Percentiles rank a stretch among this genome's conserved stretches.
Conservation (phyloP, 1,140 invertebrate genomes). For the Gonioctena quinquepunctata region DNA sequence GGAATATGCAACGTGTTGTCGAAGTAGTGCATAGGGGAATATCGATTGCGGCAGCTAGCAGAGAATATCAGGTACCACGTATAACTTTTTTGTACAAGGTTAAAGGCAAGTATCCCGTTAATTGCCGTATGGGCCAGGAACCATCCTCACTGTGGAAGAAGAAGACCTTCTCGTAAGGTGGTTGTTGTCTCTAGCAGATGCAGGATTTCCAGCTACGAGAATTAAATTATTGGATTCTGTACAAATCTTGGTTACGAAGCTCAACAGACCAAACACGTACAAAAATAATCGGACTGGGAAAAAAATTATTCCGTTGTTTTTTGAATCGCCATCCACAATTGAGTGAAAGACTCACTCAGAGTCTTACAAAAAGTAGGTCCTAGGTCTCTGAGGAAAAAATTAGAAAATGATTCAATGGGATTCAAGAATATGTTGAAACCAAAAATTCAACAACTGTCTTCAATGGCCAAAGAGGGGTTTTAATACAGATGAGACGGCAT, state of each 20-base stretch:
- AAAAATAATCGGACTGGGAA: conserved; percentile 3
- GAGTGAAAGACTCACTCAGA: background rate
- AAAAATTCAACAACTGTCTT: background rate
- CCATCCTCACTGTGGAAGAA: conserved; percentile 1
- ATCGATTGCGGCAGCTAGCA: no score
- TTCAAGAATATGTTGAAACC: background rate
- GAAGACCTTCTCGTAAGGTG: conserved; percentile 10
- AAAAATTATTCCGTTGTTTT: conserved; percentile 2
- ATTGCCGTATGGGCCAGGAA: conserved; percentile 4
- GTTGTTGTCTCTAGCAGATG: background rate
- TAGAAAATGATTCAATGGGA: no score
- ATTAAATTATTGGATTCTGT: background rate
- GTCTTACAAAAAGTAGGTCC: no score
- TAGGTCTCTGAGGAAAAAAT: no score
- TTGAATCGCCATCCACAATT: conserved; percentile 8
- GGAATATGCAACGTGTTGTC: no score
- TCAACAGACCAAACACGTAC: background rate
- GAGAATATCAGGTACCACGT: no score
- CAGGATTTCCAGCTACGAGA: conserved; percentile 4
- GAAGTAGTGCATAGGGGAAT: no score
- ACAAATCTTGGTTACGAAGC: background rate
- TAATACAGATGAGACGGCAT: conserved; percentile 15
- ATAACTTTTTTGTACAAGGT: no score
- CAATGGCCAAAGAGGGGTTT: background rate
- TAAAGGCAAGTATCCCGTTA: no score